Evolutionary conservation across 1,140 invertebrate genomes (phyloP), one percentile per base, ranked within the genome.

Genomic region (Elymnias hypermnestra): DNA sequence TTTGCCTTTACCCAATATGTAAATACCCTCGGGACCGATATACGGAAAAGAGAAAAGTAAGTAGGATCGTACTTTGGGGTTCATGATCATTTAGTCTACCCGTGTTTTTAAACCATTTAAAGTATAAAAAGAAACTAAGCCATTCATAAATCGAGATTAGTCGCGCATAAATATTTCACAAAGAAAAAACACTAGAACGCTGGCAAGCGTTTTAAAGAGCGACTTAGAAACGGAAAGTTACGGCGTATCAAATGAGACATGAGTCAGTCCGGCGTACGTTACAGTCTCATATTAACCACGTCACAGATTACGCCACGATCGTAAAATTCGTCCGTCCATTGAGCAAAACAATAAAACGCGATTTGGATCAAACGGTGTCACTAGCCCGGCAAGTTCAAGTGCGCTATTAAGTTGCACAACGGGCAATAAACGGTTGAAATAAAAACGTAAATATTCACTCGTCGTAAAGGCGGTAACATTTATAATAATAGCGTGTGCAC

Each of bases 281-380:
- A 58, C 59, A 51, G 33, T 36, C 47, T 62, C 65, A 75, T 72
- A 77, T 59, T 54, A 63, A 56, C 51, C 50, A 62, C 65, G 64
- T 74, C 63, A 74, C 58, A 75, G 64, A 76, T 78, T 76, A 78
- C 78, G 72, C 63, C 46, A 39, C 62, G 73, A 51, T 81, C 76
- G 70, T 82, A 83, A 83, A 83, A 76, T 73, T 65, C 65, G 71
- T 65, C 51, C 72, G 72, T 74, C 73, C 79, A 79, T 79, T 79
- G 70, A 81, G 68, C 41, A 60, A 62, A 71, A 82, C 77, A 84
- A 84, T 82, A 82, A 84, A 79, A 76, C 63, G 66, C 64, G 77
- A 79, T 82, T 79, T 72, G 72, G 63, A 81, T 83, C 79, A 79
- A 74, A 79, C 63, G 63, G 76, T 83, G 77, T 79, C 79, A 79